phyloP scores from a whole-genome alignment of 2,888 invertebrate genomes.

The Mythimna pallens region DNA sequence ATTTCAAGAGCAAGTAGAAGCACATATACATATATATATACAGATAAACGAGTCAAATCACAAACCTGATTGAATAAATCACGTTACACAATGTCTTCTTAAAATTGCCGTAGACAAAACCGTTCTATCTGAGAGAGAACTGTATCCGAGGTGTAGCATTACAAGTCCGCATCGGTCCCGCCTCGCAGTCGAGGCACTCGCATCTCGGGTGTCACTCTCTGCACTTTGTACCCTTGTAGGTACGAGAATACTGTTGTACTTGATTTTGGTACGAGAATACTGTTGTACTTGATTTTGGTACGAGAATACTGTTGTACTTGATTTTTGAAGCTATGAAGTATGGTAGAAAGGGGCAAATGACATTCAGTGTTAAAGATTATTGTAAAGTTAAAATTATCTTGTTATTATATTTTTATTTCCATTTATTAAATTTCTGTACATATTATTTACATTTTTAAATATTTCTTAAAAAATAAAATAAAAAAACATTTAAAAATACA shows the following conservation, averaged over 20 bases:
- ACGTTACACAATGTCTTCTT: conserved; percentile 4
- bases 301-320: conserved; percentile 43
- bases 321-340: not conserved
- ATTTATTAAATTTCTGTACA: too few species aligned
- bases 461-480: too few species aligned
- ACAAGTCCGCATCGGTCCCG: not conserved
- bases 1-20: too few species aligned
- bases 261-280: conserved; percentile 43
- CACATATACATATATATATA: too few species aligned
- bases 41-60: not conserved
- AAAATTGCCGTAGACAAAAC: conserved; percentile 16
- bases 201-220: conserved; percentile 41
- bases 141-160: conserved; percentile 6
- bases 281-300: conserved; percentile 9
- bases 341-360: not conserved
- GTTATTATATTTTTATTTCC: too few species aligned
- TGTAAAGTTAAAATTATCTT: too few species aligned
- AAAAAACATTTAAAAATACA: too few species aligned
- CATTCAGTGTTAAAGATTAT: not conserved
- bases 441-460: too few species aligned
- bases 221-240: conserved; percentile 40
- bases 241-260: conserved; percentile 44
- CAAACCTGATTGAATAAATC: not conserved
- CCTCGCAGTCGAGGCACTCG: not conserved
- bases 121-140: conserved; percentile 3